Evolutionary conservation across 2,888 invertebrate species (phyloP).

Genomic region (Drosophila koepferae): DNA sequence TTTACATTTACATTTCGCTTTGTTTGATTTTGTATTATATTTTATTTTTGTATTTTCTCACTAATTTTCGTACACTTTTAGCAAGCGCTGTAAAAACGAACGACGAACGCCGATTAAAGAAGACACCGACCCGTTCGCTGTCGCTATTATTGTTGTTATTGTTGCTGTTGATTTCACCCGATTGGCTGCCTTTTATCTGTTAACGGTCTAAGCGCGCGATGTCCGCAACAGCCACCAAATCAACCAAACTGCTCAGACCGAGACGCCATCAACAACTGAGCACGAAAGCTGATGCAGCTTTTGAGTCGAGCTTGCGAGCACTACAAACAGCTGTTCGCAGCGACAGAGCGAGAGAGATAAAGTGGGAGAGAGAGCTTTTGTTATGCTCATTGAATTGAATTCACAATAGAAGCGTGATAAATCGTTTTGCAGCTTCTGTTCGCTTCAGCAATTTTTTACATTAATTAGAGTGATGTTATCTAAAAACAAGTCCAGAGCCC

Average conservation of each 20-base stretch:
- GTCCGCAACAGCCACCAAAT: constrained; percentile 25
- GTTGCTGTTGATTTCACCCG: constrained; percentile 66
- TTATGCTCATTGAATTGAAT: constrained; percentile 43
- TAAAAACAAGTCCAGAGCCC: constrained; percentile 19
- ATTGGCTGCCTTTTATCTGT: constrained; percentile 44
- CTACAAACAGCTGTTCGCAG: constrained; percentile 43
- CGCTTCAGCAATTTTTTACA: constrained; percentile 47
- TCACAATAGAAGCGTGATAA: constrained; percentile 47
- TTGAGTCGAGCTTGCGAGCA: constrained; percentile 67
- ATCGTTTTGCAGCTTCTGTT: constrained; percentile 23
- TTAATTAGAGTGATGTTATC: constrained; percentile 62
- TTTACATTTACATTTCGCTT: constrained; percentile 64
- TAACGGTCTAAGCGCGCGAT: constrained; percentile 37
- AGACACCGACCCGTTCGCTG: constrained; percentile 38
- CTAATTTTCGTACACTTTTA: constrained; percentile 51
- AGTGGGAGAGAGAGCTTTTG: constrained; percentile 29
- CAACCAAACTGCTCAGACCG: constrained; percentile 54
- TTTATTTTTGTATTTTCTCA: constrained; percentile 43
- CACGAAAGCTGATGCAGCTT: constrained; percentile 54
- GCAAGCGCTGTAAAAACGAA: constrained; percentile 46
- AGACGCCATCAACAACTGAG: constrained; percentile 60
- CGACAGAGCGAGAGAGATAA: background rate
- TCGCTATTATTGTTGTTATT: constrained; percentile 12
- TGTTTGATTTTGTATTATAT: constrained; percentile 41
- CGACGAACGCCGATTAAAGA: constrained; percentile 48